Evolutionary conservation across 2,797 vertebrate genomes (phyloP), one percentile per base, ranked within the genome.

Genomic region (Pyrocephalus nanus): DNA sequence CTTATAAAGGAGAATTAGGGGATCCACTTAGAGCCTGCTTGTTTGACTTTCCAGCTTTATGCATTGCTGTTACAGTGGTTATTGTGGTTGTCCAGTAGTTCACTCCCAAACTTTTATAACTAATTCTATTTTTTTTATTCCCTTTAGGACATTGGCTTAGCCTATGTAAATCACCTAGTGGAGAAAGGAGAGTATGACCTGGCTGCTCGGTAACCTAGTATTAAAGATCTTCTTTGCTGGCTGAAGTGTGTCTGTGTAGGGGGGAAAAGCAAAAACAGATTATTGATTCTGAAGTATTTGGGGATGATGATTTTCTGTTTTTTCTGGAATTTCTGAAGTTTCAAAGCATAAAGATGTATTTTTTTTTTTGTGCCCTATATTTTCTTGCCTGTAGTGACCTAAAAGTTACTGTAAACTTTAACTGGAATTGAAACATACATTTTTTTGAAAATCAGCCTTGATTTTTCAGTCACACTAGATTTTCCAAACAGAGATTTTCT

Each of bases 161-260:
- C 98, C 29, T 99, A 99, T 95, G 98, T 99, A 97, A 99, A 99
- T 96, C 99, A 99, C 94, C 96, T 99, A n/a, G 96, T 99, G 96
- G 98, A 99, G 96, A 99, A 97, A 95, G 98, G 98, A 88, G 99
- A 99, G 34, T 99, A 99, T 55, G 98, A 99, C 88, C 91, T 97
- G n/a, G 99, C 99, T 92, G 99, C 99, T 42, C 98, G 99, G 99
- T 99, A 97, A 97, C 43, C 14, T 82, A 50, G 30, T 71, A 42
- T 66, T 82, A 74, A 75, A 61, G 40, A 61, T 48, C 34, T 75
- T 88, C 32, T 75, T 88, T 92, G 18, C 21, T 88, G 36, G 32
- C 30, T 95, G 4, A 65, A 86, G 19, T 29, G 25, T 75, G 6
- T 70, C 45, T 70, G 15, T 70, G 34, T 45, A 19, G 8, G 15